Percentiles rank a stretch among this genome's conserved stretches.
Evolutionary conservation across 2,797 vertebrate genomes (phyloP).

Genomic region (Alexandromys oeconomus): DNA sequence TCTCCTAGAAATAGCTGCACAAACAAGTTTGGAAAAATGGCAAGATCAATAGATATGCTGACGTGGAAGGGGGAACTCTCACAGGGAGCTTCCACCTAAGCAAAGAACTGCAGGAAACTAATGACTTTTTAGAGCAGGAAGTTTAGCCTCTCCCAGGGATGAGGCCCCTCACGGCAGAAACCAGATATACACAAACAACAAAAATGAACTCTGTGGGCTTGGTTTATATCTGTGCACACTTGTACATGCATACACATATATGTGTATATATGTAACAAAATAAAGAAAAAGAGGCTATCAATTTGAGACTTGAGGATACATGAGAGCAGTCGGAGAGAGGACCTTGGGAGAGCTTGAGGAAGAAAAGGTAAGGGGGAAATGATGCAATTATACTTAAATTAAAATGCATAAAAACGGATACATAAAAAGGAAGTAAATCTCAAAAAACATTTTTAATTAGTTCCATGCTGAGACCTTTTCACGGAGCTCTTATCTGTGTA

Average conservation of each 20-base stretch:
- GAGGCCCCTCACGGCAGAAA: background rate
- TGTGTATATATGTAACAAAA: background rate
- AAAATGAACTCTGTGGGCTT: background rate
- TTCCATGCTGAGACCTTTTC: background rate
- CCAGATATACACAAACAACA: background rate
- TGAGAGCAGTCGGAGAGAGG: background rate
- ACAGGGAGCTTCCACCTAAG: background rate
- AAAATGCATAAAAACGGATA: background rate
- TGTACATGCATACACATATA: background rate
- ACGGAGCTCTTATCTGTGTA: background rate
- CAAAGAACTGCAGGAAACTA: background rate
- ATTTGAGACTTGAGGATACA: background rate
- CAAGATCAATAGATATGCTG: background rate
- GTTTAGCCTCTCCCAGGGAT: background rate
- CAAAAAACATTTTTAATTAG: background rate
- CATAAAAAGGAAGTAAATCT: background rate
- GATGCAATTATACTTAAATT: background rate
- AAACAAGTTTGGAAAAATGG: background rate
- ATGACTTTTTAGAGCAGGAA: background rate
- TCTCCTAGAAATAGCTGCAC: background rate
- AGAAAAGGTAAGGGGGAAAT: background rate
- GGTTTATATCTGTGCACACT: background rate
- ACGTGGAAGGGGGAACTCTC: background rate
- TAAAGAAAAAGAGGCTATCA: background rate
- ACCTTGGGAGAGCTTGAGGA: background rate